A percentile compares a stretch with the other conserved stretches of the same genome.
Evolutionary conservation across 1,140 invertebrate species (phyloP).

Genomic region (Kradibia gibbosae): DNA sequence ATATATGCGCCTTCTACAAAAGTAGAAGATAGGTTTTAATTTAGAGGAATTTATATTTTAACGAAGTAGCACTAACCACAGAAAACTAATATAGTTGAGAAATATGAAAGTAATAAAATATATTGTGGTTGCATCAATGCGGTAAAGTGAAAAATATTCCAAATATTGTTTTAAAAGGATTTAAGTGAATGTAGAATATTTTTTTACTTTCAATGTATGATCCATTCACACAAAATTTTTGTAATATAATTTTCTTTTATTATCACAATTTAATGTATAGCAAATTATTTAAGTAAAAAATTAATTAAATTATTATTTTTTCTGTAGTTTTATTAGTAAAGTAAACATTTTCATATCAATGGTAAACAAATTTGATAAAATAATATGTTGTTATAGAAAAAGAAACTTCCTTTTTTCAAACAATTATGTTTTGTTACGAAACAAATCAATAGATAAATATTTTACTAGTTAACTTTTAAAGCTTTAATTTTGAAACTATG

Average conservation of each 20-base stretch:
- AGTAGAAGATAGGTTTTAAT: neutral
- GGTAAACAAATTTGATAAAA: too few species aligned
- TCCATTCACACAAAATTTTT: neutral
- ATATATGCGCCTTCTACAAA: too few species aligned
- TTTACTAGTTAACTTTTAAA: too few species aligned
- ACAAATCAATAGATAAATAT: too few species aligned
- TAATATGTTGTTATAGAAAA: too few species aligned
- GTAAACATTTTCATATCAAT: too few species aligned
- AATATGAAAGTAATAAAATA: conserved; percentile 19
- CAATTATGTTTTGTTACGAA: too few species aligned
- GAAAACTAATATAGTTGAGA: conserved; percentile 12
- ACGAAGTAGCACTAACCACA: neutral
- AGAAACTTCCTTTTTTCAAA: too few species aligned
- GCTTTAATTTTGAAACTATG: too few species aligned
- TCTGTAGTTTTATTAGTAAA: neutral
- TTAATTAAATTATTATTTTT: neutral
- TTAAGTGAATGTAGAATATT: neutral
- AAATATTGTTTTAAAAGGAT: neutral
- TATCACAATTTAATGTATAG: neutral
- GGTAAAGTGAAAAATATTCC: neutral
- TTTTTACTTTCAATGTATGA: neutral
- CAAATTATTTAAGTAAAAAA: neutral
- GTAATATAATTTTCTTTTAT: neutral
- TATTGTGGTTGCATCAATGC: neutral
- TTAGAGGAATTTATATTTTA: conserved; percentile 2